A percentile compares a stretch with the other conserved stretches of the same genome.
Conservation (phyloP, 2,113 vertebrate species). For the Tringa solitaria region DNA sequence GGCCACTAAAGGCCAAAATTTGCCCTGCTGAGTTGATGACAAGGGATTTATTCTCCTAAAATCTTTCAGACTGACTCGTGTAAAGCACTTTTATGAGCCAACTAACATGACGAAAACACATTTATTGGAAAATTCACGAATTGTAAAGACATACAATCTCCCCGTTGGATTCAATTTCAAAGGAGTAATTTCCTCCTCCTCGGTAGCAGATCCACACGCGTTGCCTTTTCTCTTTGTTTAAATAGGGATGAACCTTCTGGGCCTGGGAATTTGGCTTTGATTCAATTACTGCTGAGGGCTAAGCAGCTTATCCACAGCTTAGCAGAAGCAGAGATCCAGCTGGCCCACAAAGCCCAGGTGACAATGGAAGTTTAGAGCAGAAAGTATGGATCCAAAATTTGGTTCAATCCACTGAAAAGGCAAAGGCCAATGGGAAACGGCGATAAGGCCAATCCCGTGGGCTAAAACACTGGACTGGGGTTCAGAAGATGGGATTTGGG, state of each 20-base stretch:
- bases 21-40: not conserved
- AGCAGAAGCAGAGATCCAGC: not conserved
- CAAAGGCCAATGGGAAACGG: not conserved
- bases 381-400: not conserved
- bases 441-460: not conserved
- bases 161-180: not conserved
- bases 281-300: conserved; percentile 20
- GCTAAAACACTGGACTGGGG: too few relatives aligned
- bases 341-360: conserved; percentile 10
- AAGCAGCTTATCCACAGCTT: not conserved
- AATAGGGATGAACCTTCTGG: not conserved
- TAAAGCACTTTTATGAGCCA: not conserved
- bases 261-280: conserved; percentile 43
- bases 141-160: not conserved
- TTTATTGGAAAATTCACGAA: not conserved
- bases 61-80: not conserved
- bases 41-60: not conserved
- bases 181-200: not conserved
- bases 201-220: not conserved
- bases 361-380: not conserved
- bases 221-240: not conserved
- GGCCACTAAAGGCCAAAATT: not conserved
- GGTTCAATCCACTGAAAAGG: not conserved
- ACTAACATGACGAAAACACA: not conserved
- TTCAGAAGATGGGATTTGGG: not conserved